phyloP scores from a whole-genome alignment of 2,113 vertebrate species.

The Egretta garzetta region DNA sequence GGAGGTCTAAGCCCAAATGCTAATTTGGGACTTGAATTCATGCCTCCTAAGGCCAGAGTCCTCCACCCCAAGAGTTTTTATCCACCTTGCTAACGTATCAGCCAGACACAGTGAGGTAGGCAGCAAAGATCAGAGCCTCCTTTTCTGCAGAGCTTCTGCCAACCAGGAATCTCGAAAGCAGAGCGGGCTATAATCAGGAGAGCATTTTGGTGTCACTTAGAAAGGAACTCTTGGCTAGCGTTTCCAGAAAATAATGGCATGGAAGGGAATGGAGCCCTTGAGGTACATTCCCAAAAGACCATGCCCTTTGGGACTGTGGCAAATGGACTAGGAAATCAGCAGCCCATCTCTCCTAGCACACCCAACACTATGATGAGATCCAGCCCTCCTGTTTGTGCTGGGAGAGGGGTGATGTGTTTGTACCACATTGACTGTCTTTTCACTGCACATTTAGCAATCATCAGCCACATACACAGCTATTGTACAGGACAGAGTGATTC shows the following conservation, averaged over 20 bases:
- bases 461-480: background rate
- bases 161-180: background rate
- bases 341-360: background rate
- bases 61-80: background rate
- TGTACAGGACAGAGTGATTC: background rate
- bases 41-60: background rate
- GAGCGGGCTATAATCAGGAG: background rate
- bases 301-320: background rate
- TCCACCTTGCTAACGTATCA: background rate
- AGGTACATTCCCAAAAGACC: background rate
- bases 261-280: background rate
- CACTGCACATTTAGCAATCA: background rate
- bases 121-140: background rate
- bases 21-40: background rate
- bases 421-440: background rate
- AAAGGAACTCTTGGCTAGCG: background rate
- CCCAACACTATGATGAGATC: background rate
- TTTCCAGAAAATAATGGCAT: background rate
- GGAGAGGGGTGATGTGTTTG: background rate
- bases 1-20: background rate
- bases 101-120: background rate
- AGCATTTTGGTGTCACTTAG: background rate
- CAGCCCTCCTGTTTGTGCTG: background rate
- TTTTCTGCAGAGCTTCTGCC: background rate
- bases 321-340: background rate